Conservation (phyloP, 2,113 vertebrate species). For the Xiphias gladius region DNA sequence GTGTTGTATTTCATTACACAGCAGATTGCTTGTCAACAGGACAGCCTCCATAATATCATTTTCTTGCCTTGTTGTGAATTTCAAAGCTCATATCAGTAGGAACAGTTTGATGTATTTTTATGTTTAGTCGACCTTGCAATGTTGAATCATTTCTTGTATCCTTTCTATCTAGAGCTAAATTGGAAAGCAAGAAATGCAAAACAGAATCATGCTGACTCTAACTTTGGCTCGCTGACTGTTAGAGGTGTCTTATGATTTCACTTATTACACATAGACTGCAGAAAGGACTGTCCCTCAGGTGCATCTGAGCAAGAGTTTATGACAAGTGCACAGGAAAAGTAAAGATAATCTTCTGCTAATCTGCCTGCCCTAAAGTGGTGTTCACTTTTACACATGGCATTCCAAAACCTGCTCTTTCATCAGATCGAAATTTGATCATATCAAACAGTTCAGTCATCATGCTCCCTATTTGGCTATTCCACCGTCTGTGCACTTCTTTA, state of each 20-base stretch:
- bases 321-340: conserved; percentile 12
- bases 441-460: conserved; percentile 38
- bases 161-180: not conserved
- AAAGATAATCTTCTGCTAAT: conserved; percentile 45
- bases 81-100: not conserved
- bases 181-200: not conserved
- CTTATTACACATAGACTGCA: not conserved
- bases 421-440: conserved; percentile 41
- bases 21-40: not conserved
- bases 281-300: not conserved
- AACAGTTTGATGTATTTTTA: not conserved
- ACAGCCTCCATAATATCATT: not conserved
- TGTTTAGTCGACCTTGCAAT: not conserved
- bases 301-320: not conserved
- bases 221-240: not conserved
- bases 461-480: conserved; percentile 47
- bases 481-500: conserved; percentile 31
- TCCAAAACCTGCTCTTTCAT: conserved; percentile 40
- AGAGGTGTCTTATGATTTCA: not conserved
- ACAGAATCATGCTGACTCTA: not conserved
- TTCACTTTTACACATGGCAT: conserved; percentile 14
- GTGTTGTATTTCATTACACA: not conserved
- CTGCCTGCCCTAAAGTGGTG: conserved; percentile 13
- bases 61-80: not conserved
- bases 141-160: not conserved